phyloP scores from a whole-genome alignment of 2,113 vertebrate genomes.

The Ondatra zibethicus region DNA sequence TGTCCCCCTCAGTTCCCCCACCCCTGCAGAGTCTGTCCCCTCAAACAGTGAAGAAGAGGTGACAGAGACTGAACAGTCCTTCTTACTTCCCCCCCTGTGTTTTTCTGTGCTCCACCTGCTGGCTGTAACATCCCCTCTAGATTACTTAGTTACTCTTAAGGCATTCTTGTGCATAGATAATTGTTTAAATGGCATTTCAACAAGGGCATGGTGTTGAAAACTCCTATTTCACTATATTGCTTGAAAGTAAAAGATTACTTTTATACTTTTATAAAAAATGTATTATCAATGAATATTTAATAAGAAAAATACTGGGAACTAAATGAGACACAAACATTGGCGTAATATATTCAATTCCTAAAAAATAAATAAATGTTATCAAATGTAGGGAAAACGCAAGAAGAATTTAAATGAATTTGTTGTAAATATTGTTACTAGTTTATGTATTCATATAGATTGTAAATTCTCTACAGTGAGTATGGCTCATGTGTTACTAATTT shows the following conservation, averaged over 20 bases:
- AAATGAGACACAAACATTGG: background rate
- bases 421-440: background rate
- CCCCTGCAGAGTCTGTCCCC: background rate
- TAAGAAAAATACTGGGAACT: background rate
- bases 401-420: background rate
- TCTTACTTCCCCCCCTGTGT: background rate
- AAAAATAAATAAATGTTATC: background rate
- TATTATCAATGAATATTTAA: background rate
- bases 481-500: background rate
- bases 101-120: background rate
- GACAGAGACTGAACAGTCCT: background rate
- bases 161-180: background rate
- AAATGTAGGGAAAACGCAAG: background rate
- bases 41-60: background rate
- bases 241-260: background rate
- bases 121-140: background rate
- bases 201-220: background rate
- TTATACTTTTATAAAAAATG: background rate
- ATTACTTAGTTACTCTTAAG: background rate
- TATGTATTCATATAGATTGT: background rate
- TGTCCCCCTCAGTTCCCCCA: too few species aligned
- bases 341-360: background rate
- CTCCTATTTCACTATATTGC: background rate
- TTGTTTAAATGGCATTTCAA: background rate
- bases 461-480: conserved; percentile 4